Evolutionary conservation across 2,888 invertebrate genomes (phyloP).

Genomic region (Yponomeuta evonymella): DNA sequence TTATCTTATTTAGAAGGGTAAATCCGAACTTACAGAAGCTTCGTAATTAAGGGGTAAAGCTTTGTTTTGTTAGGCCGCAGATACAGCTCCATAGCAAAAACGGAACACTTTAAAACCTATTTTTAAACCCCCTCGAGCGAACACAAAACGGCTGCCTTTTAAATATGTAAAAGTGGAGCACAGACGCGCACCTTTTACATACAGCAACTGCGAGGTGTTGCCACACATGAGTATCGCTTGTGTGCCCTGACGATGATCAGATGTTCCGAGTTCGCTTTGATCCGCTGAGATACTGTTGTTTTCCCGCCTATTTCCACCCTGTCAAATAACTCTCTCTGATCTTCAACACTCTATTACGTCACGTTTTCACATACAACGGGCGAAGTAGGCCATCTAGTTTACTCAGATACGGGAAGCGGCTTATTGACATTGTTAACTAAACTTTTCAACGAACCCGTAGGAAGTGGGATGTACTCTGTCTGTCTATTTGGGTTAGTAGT

Average conservation of each 20-base stretch:
- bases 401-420: conserved; percentile 15
- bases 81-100: not conserved
- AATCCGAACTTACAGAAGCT: not conserved
- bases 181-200: not conserved
- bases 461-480: conserved; percentile 11
- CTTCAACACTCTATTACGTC: conserved; percentile 8
- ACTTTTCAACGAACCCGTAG: conserved; percentile 12
- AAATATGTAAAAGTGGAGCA: conserved; percentile 15
- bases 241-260: conserved; percentile 4
- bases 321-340: conserved; percentile 10
- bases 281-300: conserved; percentile 10
- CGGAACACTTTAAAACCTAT: conserved; percentile 10
- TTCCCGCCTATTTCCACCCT: conserved; percentile 4
- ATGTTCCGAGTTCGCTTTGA: conserved; percentile 7
- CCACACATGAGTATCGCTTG: conserved; percentile 7
- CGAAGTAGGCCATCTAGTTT: conserved; percentile 11
- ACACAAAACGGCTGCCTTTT: conserved; percentile 12
- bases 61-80: conserved; percentile 3
- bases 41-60: not conserved
- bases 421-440: conserved; percentile 17
- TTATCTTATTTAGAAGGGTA: not conserved
- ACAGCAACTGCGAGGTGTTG: conserved; percentile 13
- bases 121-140: conserved; percentile 18
- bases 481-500: conserved; percentile 11
- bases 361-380: not conserved